These are phyloP conservation scores for Cosmorhoe ocellata DNA, from an alignment of 2,888 invertebrate genomes.

Conservation along the genomic window DNA sequence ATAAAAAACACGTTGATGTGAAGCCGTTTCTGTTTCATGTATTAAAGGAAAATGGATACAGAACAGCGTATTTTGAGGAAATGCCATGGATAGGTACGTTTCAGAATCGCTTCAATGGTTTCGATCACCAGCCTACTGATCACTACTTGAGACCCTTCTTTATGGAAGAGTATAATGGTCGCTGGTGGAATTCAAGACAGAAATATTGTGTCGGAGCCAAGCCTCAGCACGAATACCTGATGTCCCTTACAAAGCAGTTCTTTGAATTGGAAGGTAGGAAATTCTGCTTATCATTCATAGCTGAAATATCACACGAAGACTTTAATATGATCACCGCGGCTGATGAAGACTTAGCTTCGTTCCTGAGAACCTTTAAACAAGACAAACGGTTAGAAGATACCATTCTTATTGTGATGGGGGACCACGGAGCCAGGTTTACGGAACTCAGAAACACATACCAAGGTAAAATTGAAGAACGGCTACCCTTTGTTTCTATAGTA, in stretches of 20 bases:
- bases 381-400: background rate
- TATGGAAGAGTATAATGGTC: conserved; percentile 66
- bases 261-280: conserved; percentile 70
- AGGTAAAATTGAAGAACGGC: conserved; percentile 91
- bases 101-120: conserved; percentile 95
- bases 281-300: conserved; percentile 93
- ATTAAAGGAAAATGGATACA: conserved; percentile 84
- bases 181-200: conserved; percentile 1
- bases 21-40: conserved; percentile 94
- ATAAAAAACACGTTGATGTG: conserved; percentile 85
- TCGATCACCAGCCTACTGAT: conserved; percentile 91
- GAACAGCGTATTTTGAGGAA: conserved; percentile 94
- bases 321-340: conserved; percentile 88
- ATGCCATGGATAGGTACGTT: conserved; percentile 92
- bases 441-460: conserved; percentile 86
- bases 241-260: conserved; percentile 25
- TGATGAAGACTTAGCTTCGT: conserved; percentile 5
- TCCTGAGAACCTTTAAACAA: conserved; percentile 2
- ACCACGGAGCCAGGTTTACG: conserved; percentile 92
- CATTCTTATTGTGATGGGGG: conserved; percentile 91
- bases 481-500: conserved; percentile 13
- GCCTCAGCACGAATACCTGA: background rate
- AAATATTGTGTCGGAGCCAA: conserved; percentile 6
- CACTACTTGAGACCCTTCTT: conserved; percentile 94
- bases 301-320: conserved; percentile 92